These are phyloP conservation scores for Pollenia angustigena DNA, from an alignment of 2,888 invertebrate species.

Conservation along the genomic window DNA sequence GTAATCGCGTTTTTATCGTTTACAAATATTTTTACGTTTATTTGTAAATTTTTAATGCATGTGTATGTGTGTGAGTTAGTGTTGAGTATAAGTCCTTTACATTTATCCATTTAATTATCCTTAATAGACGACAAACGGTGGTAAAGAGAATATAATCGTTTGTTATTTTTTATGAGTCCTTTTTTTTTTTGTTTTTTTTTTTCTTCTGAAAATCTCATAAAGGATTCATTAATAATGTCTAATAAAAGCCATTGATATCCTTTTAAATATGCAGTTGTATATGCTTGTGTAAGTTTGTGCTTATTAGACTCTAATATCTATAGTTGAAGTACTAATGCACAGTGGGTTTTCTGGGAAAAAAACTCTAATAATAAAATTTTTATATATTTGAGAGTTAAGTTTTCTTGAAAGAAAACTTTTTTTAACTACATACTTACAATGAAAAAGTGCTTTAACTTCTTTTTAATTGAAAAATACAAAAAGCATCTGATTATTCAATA, in stretches of 20 bases:
- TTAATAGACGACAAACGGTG: conserved; percentile 75
- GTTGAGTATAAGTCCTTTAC: conserved; percentile 59
- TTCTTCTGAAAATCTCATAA: conserved; percentile 52
- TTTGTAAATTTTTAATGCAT: conserved; percentile 75
- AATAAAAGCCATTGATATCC: conserved; percentile 68
- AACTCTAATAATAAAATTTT: neutral
- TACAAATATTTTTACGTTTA: conserved; percentile 70
- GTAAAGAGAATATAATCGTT: conserved; percentile 61
- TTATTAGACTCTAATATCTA: conserved; percentile 63
- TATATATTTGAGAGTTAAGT: neutral
- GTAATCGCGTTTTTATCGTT: conserved; percentile 70
- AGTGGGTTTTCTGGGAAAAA: conserved; percentile 16
- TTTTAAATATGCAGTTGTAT: conserved; percentile 43
- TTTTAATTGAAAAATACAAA: too few species aligned
- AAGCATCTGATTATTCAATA: too few species aligned
- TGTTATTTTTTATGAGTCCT: conserved; percentile 53
- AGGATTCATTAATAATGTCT: conserved; percentile 72
- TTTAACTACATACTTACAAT: too few species aligned
- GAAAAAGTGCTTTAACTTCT: too few species aligned
- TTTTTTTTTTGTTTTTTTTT: conserved; percentile 4
- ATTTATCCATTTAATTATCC: conserved; percentile 80
- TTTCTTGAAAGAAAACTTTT: neutral
- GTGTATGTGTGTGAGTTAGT: conserved; percentile 6
- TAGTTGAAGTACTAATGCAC: conserved; percentile 34
- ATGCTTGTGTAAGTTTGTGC: conserved; percentile 11